phyloP scores from a whole-genome alignment of 2,113 vertebrate species.

The Setophaga petechia region DNA sequence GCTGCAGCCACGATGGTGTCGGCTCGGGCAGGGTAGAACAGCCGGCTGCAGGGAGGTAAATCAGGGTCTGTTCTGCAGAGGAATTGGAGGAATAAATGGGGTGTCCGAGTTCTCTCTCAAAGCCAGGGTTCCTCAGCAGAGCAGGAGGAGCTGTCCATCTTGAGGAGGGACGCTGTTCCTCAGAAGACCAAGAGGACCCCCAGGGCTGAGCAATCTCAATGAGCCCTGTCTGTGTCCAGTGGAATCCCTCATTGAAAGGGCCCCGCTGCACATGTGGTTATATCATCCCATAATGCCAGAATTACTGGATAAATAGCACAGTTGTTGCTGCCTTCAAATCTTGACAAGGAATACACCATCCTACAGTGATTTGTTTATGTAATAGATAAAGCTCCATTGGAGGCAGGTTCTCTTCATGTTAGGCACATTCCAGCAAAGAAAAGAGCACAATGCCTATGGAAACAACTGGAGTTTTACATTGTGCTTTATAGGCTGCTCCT shows the following conservation, averaged over 20 bases:
- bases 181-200: neutral
- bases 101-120: neutral
- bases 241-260: fast-evolving
- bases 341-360: neutral
- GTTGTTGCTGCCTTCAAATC: neutral
- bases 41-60: neutral
- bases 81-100: fast-evolving
- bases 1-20: fast-evolving
- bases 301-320: neutral
- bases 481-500: neutral
- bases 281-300: fast-evolving
- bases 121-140: neutral
- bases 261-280: fast-evolving
- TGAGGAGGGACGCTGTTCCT: fast-evolving
- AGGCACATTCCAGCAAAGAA: neutral
- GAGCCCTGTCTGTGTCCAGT: fast-evolving
- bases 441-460: neutral
- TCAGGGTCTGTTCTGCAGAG: neutral
- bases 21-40: neutral
- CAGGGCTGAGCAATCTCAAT: fast-evolving
- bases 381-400: neutral
- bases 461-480: neutral
- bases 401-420: neutral
- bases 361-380: neutral
- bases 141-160: neutral